A percentile compares a stretch with the other conserved stretches of the same genome.
phyloP scores from a whole-genome alignment of 2,113 vertebrate species.

The Austrofundulus limnaeus region DNA sequence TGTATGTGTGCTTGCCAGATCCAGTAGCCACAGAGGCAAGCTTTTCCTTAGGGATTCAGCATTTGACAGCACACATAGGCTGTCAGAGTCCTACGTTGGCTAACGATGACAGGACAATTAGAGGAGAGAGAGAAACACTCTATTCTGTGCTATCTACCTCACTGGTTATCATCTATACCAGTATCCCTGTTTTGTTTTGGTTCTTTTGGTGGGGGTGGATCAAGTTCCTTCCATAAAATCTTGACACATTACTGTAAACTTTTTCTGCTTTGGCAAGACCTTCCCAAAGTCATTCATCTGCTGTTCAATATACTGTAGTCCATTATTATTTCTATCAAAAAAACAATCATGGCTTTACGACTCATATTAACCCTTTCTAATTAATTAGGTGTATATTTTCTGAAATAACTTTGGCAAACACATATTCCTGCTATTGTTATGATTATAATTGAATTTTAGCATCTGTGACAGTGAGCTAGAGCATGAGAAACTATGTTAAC shows the following conservation, averaged over 20 bases:
- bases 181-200: neutral
- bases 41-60: conserved; percentile 58
- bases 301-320: conserved; percentile 1
- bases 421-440: conserved; percentile 6
- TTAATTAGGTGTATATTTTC: conserved; percentile 4
- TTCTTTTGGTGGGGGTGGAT: too few relatives aligned
- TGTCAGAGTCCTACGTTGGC: conserved; percentile 61
- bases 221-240: conserved; percentile 17
- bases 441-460: neutral
- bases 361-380: conserved; percentile 10
- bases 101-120: conserved; percentile 67
- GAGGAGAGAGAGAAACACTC: conserved; percentile 44
- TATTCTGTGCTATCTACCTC: conserved; percentile 46
- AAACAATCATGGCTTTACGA: conserved; percentile 10
- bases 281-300: conserved; percentile 5
- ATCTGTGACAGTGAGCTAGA: neutral
- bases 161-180: conserved; percentile 30
- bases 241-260: conserved; percentile 10
- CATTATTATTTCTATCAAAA: conserved; percentile 11
- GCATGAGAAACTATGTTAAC: conserved; percentile 3
- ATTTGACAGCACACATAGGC: conserved; percentile 71
- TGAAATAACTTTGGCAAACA: neutral
- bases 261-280: conserved; percentile 10
- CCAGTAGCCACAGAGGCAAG: conserved; percentile 60
- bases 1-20: conserved; percentile 63